Evolutionary conservation across 2,797 vertebrate genomes (phyloP).

Genomic region (Paguma larvata): DNA sequence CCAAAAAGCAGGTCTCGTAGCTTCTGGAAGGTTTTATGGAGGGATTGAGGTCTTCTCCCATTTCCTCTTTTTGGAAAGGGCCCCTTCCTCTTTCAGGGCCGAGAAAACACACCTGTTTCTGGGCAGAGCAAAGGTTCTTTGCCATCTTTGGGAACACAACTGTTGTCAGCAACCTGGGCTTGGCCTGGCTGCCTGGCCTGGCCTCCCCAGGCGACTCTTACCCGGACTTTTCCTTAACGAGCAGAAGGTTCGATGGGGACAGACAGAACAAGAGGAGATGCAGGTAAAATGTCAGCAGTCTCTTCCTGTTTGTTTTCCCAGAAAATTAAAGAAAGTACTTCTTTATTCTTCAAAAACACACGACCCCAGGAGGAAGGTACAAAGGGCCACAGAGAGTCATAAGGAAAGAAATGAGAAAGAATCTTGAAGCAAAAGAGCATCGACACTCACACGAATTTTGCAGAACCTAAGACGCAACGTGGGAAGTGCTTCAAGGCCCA

Average conservation of each 20-base stretch:
- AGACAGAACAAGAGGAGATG: neutral
- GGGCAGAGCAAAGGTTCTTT: neutral
- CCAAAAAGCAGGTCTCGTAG: neutral
- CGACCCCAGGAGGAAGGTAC: conserved; percentile 59
- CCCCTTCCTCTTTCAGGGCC: neutral
- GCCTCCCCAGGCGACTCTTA: neutral
- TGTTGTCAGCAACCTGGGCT: fast-evolving
- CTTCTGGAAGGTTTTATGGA: neutral
- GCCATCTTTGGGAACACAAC: neutral
- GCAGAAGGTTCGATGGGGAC: neutral
- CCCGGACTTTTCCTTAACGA: neutral
- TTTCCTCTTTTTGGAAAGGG: neutral
- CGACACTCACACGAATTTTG: fast-evolving
- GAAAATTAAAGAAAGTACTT: conserved; percentile 16
- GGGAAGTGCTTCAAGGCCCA: neutral
- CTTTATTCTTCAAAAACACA: neutral
- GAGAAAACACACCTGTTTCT: neutral
- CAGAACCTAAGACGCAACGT: neutral
- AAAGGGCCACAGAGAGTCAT: conserved; percentile 11
- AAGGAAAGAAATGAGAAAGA: neutral
- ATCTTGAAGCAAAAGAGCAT: neutral
- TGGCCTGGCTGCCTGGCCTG: neutral
- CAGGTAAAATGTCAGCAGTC: conserved; percentile 56
- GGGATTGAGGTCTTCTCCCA: neutral
- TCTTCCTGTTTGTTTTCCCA: conserved; percentile 55